Conservation (phyloP, 2,888 invertebrate species). For the Chalcosyrphus nemorum region DNA sequence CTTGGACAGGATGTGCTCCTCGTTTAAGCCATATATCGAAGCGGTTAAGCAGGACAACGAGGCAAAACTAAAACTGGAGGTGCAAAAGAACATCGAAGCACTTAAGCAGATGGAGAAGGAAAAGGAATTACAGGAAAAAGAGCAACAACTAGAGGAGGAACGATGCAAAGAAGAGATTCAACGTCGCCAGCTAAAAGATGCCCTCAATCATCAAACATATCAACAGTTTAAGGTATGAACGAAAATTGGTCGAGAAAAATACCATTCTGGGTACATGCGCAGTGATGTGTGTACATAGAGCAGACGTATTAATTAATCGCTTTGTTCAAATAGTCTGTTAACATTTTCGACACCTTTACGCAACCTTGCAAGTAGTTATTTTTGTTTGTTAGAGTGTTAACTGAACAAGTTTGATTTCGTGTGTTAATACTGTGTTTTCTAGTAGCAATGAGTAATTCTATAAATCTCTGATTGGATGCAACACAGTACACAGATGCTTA, state of each 20-base stretch:
- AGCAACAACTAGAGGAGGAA: slow-evolving; percentile 76
- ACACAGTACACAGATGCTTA: no score
- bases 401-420: no score
- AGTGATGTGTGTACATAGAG: not conserved
- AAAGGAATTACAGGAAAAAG: slow-evolving; percentile 84
- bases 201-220: slow-evolving; percentile 96
- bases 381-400: no score
- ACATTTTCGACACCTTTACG: no score
- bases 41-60: slow-evolving; percentile 95
- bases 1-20: slow-evolving; percentile 92
- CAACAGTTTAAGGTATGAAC: slow-evolving; percentile 88
- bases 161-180: slow-evolving; percentile 79
- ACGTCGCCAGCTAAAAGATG: slow-evolving; percentile 93
- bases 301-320: no score
- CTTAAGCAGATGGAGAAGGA: slow-evolving; percentile 82
- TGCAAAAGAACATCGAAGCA: slow-evolving; percentile 76
- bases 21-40: slow-evolving; percentile 94
- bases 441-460: no score
- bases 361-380: no score
- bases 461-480: no score
- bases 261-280: no score
- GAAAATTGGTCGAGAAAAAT: slow-evolving; percentile 35
- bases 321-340: no score
- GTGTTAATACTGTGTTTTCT: no score
- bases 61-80: slow-evolving; percentile 86